Evolutionary conservation across 2,113 vertebrate species (phyloP).

Genomic region (Mormyrus iriodes): DNA sequence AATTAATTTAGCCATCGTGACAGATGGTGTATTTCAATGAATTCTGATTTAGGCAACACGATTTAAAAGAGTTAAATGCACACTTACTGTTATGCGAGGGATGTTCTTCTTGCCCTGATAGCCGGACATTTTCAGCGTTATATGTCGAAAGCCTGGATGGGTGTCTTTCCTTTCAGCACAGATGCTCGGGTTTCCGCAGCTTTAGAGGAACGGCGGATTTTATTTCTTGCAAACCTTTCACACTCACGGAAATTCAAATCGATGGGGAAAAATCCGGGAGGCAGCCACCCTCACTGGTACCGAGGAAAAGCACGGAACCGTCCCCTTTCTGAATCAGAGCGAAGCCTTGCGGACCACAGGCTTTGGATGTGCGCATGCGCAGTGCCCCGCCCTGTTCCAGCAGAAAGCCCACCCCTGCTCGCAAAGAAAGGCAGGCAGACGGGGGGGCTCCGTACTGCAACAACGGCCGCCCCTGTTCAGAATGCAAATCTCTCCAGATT

Average conservation of each 20-base stretch:
- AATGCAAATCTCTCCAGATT: not conserved
- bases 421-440: not conserved
- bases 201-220: not conserved
- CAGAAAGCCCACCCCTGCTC: conserved; percentile 33
- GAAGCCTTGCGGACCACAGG: conserved; percentile 52
- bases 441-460: not conserved
- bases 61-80: not conserved
- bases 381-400: conserved; percentile 61
- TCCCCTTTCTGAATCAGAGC: conserved; percentile 57
- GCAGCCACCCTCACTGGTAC: not conserved
- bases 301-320: conserved; percentile 1
- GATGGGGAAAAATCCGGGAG: not conserved
- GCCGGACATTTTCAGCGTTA: conserved; percentile 72
- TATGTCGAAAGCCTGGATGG: conserved; percentile 20
- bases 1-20: not conserved
- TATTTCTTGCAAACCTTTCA: not conserved
- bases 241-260: not conserved
- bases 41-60: not conserved
- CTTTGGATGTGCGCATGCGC: conserved; percentile 65
- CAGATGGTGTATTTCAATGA: not conserved
- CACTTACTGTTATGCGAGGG: conserved; percentile 94
- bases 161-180: conserved; percentile 29
- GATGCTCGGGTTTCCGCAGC: conserved; percentile 33
- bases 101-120: conserved; percentile 95
- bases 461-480: not conserved